Evolutionary conservation across 1,140 invertebrate genomes (phyloP), one percentile per base, ranked within the genome.

Genomic region (Cardiocondyla obscurior): DNA sequence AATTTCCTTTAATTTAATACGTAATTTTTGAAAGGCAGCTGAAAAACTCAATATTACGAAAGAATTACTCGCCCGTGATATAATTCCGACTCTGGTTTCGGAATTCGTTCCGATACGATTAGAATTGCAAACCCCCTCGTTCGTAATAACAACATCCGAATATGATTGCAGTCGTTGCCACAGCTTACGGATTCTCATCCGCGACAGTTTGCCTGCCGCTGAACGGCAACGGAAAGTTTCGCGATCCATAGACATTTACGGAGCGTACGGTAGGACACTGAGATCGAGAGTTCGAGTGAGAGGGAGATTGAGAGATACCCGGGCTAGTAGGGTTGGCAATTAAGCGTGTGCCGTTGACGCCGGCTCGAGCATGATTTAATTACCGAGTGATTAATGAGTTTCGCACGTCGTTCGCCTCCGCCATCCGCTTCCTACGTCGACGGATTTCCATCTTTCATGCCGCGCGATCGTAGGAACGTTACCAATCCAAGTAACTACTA

Each of bases 321-420:
- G 16, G 55, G 28, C 53, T 76, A 70, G 79, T 60, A 85, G 84
- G 82, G 82, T 60, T 88, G 72, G 90, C 89, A 90, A 88, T 85
- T 89, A 88, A 86, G 86, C 88, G 84, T 85, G 84, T 90, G 87
- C 85, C 83, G 89, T 91, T 89, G 89, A 92, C 89, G 90, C 82
- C 81, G 81, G 62, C 90, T 87, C 85, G 86, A 90, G 89, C 86
- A 89, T 90, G 90, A 92, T 92, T 91, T 92, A 91, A 92, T 92
- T 91, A 92, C 88, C 85, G 51, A 70, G 81, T 91, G 90, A 92
- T 92, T 92, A 92, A 91, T 90, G 90, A 89, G 86, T 90, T 85
- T 87, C 85, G 76, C 60, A 70, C 74, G 69, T 85, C 85, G 84
- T 70, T 76, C 25, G 57, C 28, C 55, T 36, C 44, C 39, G n/a